Percentiles rank a stretch among this genome's conserved stretches.
These are phyloP conservation scores for Epinotia ramella DNA, from an alignment of 2,888 invertebrate genomes.

Conservation along the genomic window DNA sequence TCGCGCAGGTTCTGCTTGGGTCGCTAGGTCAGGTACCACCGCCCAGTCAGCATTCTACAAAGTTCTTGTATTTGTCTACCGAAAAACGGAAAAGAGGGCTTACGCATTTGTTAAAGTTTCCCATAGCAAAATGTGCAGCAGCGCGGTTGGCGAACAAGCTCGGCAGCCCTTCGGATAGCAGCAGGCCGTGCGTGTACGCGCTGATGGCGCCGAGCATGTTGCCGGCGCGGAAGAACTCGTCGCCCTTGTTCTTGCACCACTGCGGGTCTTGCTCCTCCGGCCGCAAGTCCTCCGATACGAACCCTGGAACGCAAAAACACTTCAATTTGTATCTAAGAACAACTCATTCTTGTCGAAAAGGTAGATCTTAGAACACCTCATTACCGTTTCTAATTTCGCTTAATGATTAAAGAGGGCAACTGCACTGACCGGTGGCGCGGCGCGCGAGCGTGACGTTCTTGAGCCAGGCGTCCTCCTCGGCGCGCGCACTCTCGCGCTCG, in stretches of 20 bases:
- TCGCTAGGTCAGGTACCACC: too few relatives aligned
- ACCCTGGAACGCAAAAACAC: conserved; percentile 75
- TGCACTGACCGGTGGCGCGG: conserved; percentile 79
- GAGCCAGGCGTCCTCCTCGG: conserved; percentile 92
- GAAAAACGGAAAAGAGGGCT: conserved; percentile 52
- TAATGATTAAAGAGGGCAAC: neutral
- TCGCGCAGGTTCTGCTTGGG: too few relatives aligned
- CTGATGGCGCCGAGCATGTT: conserved; percentile 93
- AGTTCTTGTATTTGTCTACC: too few relatives aligned
- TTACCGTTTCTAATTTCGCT: too few relatives aligned
- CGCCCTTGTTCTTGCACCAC: conserved; percentile 93
- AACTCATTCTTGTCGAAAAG: too few relatives aligned
- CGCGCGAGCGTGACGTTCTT: conserved; percentile 91
- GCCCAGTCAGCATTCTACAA: too few relatives aligned
- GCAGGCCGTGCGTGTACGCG: conserved; percentile 92
- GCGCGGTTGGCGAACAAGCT: conserved; percentile 91
- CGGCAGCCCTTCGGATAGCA: conserved; percentile 89
- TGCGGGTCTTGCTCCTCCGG: conserved; percentile 93
- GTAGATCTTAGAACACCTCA: too few relatives aligned
- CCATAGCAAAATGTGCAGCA: conserved; percentile 91
- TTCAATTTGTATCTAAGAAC: too few relatives aligned
- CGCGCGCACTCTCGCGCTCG: conserved; percentile 88
- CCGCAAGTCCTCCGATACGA: conserved; percentile 89
- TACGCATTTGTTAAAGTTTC: conserved; percentile 90
- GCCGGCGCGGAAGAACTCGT: conserved; percentile 89